Percentiles rank a stretch among this genome's conserved stretches.
Conservation (phyloP, 2,113 vertebrate species). For the Scomber colias region DNA sequence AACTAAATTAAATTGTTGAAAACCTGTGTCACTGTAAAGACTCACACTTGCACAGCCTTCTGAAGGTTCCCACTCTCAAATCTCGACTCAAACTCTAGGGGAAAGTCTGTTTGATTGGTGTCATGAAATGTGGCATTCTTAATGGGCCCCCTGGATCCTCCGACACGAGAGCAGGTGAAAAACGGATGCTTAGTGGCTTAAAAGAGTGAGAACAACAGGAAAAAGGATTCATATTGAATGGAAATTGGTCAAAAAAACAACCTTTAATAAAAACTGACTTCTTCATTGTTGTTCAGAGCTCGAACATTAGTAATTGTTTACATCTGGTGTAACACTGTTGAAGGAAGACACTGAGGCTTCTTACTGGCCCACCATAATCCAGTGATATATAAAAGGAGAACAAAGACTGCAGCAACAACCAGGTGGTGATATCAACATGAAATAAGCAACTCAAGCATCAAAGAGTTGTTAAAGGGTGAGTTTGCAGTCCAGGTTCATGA, state of each 20-base stretch:
- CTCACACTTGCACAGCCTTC: slow-evolving; percentile 91
- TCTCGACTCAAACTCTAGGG: slow-evolving; percentile 91
- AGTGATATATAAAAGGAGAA: too few species aligned
- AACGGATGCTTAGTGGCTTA: slow-evolving; percentile 77
- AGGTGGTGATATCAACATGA: background rate
- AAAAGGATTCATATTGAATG: background rate
- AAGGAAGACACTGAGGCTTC: background rate
- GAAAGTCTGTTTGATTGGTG: slow-evolving; percentile 73
- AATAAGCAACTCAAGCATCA: background rate
- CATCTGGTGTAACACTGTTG: background rate
- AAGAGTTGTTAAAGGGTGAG: background rate
- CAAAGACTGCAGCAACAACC: too few species aligned
- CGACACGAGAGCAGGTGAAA: slow-evolving; percentile 87
- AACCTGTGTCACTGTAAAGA: slow-evolving; percentile 23
- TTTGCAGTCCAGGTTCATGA: background rate
- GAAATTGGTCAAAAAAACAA: too few species aligned
- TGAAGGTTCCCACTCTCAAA: slow-evolving; percentile 97
- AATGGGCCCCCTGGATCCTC: slow-evolving; percentile 82
- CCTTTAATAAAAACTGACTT: too few species aligned
- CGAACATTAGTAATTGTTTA: background rate
- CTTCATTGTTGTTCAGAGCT: background rate
- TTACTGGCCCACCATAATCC: too few species aligned
- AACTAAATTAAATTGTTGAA: background rate
- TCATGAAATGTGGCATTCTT: slow-evolving; percentile 60
- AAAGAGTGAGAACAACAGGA: background rate